Percentiles rank a stretch among this genome's conserved stretches.
Evolutionary conservation across 1,140 invertebrate species (phyloP).

Genomic region (Condylostylus longicornis): DNA sequence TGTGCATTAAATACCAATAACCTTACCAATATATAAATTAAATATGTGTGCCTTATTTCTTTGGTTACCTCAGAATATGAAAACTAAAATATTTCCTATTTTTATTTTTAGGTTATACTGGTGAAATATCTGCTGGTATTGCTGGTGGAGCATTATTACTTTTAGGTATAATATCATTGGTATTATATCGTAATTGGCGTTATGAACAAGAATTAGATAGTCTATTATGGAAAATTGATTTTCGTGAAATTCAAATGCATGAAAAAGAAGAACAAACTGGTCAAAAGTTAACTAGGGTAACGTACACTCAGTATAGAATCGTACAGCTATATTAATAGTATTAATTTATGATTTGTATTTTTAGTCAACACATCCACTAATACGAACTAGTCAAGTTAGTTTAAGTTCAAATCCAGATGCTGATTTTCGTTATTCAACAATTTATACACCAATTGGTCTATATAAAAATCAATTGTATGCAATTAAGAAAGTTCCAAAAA

Average conservation of each 20-base stretch:
- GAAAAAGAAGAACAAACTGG: slow-evolving; percentile 34
- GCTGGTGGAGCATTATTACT: slow-evolving; percentile 57
- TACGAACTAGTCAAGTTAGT: slow-evolving; percentile 71
- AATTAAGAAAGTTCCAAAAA: slow-evolving; percentile 70
- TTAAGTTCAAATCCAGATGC: slow-evolving; percentile 71
- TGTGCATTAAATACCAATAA: no score
- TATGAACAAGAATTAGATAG: slow-evolving; percentile 92
- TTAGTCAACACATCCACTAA: slow-evolving; percentile 40
- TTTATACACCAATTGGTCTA: slow-evolving; percentile 76
- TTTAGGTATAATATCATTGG: slow-evolving; percentile 48
- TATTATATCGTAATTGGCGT: slow-evolving; percentile 76
- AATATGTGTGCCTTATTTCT: no score
- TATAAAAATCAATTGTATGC: slow-evolving; percentile 74
- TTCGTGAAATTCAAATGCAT: slow-evolving; percentile 64
- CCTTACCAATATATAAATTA: no score
- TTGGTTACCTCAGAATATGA: no score
- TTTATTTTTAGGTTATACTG: slow-evolving; percentile 50
- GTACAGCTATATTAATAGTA: slow-evolving; percentile 1
- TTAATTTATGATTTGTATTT: slow-evolving; percentile 2
- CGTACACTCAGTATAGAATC: slow-evolving; percentile 4
- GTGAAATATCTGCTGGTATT: slow-evolving; percentile 64
- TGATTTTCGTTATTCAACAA: slow-evolving; percentile 69
- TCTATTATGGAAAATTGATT: slow-evolving; percentile 90
- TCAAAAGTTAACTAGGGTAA: slow-evolving; percentile 35
- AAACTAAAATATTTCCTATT: no score